Evolutionary conservation across 2,113 vertebrate genomes (phyloP), one percentile per base, ranked within the genome.

Genomic region (Neopipo cinnamomea): DNA sequence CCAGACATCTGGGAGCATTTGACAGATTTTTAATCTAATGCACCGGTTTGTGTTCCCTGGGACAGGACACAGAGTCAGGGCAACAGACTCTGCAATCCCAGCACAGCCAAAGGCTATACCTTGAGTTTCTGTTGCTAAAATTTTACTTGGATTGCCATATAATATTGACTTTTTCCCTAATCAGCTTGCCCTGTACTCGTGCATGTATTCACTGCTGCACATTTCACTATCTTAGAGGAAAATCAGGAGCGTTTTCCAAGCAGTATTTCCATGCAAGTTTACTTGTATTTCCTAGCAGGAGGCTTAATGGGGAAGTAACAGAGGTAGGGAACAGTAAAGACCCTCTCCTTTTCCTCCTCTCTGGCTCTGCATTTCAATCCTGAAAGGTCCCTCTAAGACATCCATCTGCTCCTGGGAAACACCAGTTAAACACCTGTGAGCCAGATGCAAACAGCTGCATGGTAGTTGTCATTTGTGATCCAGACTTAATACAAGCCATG

Each of bases 371-470:
- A 52, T 74, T 35, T 81, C 47, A 27, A 46, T 47, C 53, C 42
- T 74, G 47, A 63, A 62, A 80, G 14, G 8, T 68, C 11, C 18
- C 65, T 93, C 59, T 33, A 33, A 90, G 61, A 73, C 37, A 55
- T 56, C 62, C 62, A 24, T 79, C 67, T 90, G 63, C 67, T 72
- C 52, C 78, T 84, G 91, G 49, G 65, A 93, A 91, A 33, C 82
- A 79, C 30, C 77, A 82, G 44, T 2, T 53, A 79, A 52, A 63
- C 93, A 93, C 75, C 85, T 91, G 93, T 59, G 75, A 88, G 61
- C 82, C 94, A 97, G 89, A 95, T 88, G 95, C 42, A 77, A 95
- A 90, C 63, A 97, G 55, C 82, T 93, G 59, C 61, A 56, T 65
- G 35, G 14, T 75, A 41, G 56, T 46, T 83, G 81, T 71, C 31